Percentiles rank a stretch among this genome's conserved stretches.
Conservation (phyloP, 2,113 vertebrate species). For the Nannobrachium achirus region DNA sequence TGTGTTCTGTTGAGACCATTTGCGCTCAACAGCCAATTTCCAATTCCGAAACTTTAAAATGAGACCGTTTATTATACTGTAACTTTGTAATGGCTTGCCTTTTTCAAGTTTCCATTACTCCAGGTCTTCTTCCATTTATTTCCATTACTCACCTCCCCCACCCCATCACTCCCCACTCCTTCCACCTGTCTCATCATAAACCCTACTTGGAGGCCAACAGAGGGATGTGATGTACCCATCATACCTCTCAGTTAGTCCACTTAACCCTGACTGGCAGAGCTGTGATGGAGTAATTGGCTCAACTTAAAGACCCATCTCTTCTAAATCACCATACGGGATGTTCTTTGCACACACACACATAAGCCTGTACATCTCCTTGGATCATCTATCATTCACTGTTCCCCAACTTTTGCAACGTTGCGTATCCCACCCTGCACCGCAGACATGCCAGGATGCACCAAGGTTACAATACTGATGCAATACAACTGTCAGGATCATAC, state of each 20-base stretch:
- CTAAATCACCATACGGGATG: too few relatives aligned
- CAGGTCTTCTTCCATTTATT: slow-evolving; percentile 8
- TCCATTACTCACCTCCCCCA: slow-evolving; percentile 14
- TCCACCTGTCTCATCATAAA: not conserved
- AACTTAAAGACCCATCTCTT: slow-evolving; percentile 56
- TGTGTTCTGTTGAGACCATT: not conserved
- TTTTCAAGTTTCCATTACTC: slow-evolving; percentile 12
- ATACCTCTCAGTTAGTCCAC: slow-evolving; percentile 48
- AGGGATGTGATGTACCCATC: slow-evolving; percentile 43
- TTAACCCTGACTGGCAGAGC: slow-evolving; percentile 58
- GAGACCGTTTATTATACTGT: slow-evolving; percentile 20
- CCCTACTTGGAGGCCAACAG: slow-evolving; percentile 18
- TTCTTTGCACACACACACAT: not conserved
- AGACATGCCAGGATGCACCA: not conserved
- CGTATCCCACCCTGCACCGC: too few relatives aligned
- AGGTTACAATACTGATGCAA: not conserved
- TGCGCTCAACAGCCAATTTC: slow-evolving; percentile 19
- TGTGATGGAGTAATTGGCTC: slow-evolving; percentile 58
- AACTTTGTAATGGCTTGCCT: slow-evolving; percentile 33
- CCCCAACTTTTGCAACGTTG: too few relatives aligned
- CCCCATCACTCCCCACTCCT: not conserved
- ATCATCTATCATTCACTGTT: too few relatives aligned
- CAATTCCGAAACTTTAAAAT: slow-evolving; percentile 7
- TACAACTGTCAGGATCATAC: not conserved
- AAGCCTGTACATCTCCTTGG: not conserved